Conservation (phyloP, 1,140 invertebrate species). For the Pseudobourletiella spinata region DNA sequence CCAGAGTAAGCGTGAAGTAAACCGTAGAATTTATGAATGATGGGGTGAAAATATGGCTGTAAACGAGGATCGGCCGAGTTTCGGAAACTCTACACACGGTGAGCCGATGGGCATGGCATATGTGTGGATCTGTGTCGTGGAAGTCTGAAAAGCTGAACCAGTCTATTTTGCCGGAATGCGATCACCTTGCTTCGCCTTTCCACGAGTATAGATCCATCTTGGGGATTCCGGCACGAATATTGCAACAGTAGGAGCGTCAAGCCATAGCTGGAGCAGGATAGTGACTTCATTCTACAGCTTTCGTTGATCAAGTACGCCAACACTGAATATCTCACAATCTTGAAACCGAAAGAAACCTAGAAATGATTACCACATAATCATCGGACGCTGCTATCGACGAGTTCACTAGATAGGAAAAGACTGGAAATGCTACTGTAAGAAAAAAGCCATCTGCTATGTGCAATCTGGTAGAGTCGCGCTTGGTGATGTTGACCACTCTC, state of each 20-base stretch:
- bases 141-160: slow-evolving; percentile 24
- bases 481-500: too few species aligned
- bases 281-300: slow-evolving; percentile 22
- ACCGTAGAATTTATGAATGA: slow-evolving; percentile 30
- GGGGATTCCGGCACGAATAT: slow-evolving; percentile 31
- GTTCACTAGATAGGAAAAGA: too few species aligned
- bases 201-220: slow-evolving; percentile 27
- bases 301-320: slow-evolving; percentile 15
- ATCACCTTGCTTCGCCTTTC: neutral
- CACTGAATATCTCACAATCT: slow-evolving; percentile 15
- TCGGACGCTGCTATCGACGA: too few species aligned
- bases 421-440: too few species aligned
- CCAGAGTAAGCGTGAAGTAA: slow-evolving; percentile 31
- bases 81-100: slow-evolving; percentile 12
- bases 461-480: too few species aligned
- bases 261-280: slow-evolving; percentile 15
- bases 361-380: too few species aligned
- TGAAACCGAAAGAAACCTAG: too few species aligned
- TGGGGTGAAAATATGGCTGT: slow-evolving; percentile 30
- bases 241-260: slow-evolving; percentile 16
- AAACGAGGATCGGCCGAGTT: slow-evolving; percentile 3
- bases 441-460: too few species aligned
- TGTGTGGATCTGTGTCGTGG: slow-evolving; percentile 17
- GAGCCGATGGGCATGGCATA: neutral
- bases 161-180: neutral